A percentile compares a stretch with the other conserved stretches of the same genome.
These are phyloP conservation scores for Acrocephalus arundinaceus DNA, from an alignment of 2,113 vertebrate genomes.

Conservation along the genomic window DNA sequence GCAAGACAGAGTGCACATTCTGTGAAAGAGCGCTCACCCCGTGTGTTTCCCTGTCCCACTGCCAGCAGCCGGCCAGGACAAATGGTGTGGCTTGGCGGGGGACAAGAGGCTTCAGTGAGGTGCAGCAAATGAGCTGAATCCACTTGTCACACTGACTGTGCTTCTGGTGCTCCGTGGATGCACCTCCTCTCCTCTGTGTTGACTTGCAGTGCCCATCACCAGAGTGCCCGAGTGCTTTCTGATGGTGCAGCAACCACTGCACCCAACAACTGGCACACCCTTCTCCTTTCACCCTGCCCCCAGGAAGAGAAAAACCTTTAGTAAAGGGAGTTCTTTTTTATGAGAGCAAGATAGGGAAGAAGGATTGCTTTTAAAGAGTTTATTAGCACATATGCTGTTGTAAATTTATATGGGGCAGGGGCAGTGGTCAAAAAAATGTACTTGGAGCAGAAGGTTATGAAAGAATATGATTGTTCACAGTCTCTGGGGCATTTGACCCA, in stretches of 20 bases:
- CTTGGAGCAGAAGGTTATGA: neutral
- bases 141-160: neutral
- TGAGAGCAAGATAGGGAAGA: neutral
- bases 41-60: neutral
- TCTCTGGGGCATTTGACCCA: neutral
- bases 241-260: neutral
- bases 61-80: neutral
- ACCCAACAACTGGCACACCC: neutral
- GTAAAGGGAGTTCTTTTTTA: neutral
- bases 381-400: neutral
- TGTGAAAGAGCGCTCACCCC: constrained; percentile 16
- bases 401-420: neutral
- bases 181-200: neutral
- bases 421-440: neutral
- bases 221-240: neutral
- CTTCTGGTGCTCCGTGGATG: neutral
- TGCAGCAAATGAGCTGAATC: neutral
- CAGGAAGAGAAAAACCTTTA: neutral
- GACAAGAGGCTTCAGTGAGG: neutral
- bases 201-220: neutral
- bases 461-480: neutral
- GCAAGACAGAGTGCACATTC: constrained; percentile 25
- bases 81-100: neutral
- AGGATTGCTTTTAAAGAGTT: neutral
- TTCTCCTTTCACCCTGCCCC: neutral